Evolutionary conservation across 2,797 vertebrate genomes (phyloP).

Genomic region (Neosalanx taihuensis): DNA sequence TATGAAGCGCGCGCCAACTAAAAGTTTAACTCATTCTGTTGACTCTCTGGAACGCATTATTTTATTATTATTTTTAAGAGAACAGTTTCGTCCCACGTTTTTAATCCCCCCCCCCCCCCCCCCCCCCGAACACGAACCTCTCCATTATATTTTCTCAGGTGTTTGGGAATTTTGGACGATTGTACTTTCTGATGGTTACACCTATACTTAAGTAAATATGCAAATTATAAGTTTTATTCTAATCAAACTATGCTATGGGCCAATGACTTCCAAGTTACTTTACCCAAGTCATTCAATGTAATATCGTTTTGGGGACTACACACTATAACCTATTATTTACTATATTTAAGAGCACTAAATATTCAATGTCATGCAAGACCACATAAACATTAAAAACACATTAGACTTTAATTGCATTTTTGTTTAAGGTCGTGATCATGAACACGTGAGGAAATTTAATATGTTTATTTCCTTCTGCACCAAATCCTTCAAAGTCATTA

Average conservation of each 20-base stretch:
- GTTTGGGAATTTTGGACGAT: background rate
- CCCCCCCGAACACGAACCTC: background rate
- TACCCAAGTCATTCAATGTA: no score
- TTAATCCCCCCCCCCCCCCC: background rate
- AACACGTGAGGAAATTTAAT: no score
- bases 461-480: no score
- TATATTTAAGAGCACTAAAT: background rate
- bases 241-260: background rate
- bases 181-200: background rate
- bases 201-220: background rate
- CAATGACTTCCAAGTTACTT: background rate
- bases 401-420: no score
- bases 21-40: slow-evolving; percentile 31
- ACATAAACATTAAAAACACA: background rate
- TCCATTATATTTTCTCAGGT: background rate
- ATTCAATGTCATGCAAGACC: background rate
- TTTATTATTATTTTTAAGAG: background rate
- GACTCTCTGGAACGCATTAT: slow-evolving; percentile 24
- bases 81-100: slow-evolving; percentile 8
- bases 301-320: no score
- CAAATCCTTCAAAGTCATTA: no score
- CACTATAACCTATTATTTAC: no score
- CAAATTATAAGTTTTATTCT: no score
- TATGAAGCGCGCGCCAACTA: slow-evolving; percentile 25
- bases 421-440: no score